Conservation (phyloP, 2,113 vertebrate species). For the Illadopsis cleaveri region DNA sequence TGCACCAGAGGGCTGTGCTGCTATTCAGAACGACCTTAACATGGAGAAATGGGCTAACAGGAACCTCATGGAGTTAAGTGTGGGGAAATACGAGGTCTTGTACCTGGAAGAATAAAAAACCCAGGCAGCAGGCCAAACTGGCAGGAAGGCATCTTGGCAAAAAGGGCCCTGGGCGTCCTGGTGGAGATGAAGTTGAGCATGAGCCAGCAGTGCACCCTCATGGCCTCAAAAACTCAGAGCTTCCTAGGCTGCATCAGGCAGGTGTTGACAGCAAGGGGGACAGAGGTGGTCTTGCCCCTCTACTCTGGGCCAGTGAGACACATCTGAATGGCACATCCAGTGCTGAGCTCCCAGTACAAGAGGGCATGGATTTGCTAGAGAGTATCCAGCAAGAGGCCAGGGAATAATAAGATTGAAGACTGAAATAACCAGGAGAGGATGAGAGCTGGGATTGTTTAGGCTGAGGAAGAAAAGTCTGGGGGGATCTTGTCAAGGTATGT, state of each 20-base stretch:
- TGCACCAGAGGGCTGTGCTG: not conserved
- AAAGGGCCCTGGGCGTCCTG: not conserved
- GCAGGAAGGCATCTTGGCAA: not conserved
- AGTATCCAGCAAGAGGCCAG: not conserved
- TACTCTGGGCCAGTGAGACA: not conserved
- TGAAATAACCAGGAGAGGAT: not conserved
- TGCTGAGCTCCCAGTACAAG: not conserved
- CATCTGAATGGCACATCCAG: not conserved
- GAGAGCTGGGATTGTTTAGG: not conserved
- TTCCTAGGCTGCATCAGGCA: not conserved
- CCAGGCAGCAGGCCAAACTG: not conserved
- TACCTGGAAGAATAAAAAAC: not conserved
- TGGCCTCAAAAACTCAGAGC: not conserved
- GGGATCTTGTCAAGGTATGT: not conserved
- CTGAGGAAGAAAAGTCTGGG: not conserved
- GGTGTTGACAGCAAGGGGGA: not conserved
- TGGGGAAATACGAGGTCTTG: fast-evolving
- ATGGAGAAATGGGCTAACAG: not conserved
- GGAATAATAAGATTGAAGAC: not conserved
- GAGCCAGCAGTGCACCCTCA: not conserved
- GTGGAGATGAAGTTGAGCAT: fast-evolving
- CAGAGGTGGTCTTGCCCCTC: not conserved
- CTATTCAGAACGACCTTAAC: not conserved
- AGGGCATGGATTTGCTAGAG: not conserved
- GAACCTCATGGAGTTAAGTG: not conserved